Evolutionary conservation across 2,113 vertebrate species (phyloP).

Genomic region (Cyphotilapia sp.): DNA sequence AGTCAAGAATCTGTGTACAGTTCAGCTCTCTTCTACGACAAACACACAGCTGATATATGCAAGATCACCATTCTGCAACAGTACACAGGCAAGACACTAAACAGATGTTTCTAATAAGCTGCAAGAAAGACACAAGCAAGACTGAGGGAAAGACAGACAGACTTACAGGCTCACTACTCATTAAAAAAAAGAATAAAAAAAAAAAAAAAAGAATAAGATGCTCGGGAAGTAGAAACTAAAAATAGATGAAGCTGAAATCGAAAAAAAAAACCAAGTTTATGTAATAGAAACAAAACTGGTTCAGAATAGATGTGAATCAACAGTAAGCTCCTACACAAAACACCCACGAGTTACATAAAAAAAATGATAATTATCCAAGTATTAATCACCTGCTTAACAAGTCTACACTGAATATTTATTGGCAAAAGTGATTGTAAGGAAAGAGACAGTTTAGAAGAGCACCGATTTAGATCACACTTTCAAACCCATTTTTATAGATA

Average conservation of each 20-base stretch:
- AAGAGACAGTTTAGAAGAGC: background rate
- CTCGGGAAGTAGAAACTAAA: too few species aligned
- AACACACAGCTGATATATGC: background rate
- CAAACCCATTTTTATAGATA: background rate
- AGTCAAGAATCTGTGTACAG: slow-evolving; percentile 55
- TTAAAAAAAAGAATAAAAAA: rapidly evolving
- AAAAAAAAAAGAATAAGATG: background rate
- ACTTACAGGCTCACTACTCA: background rate
- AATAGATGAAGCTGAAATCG: background rate
- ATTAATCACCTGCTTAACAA: background rate
- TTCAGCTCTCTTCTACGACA: background rate
- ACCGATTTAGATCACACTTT: background rate
- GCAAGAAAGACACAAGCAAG: background rate
- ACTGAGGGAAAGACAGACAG: background rate
- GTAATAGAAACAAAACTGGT: background rate
- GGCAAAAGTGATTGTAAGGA: background rate
- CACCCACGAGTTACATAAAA: background rate
- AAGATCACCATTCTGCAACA: background rate
- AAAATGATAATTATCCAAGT: background rate
- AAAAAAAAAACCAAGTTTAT: background rate
- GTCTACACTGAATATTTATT: background rate
- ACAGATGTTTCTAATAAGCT: background rate
- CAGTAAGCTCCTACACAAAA: background rate
- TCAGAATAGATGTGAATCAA: background rate
- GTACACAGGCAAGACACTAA: background rate